Evolutionary conservation across 2,113 vertebrate species (phyloP), one percentile per base, ranked within the genome.

Genomic region (Casuarius casuarius): DNA sequence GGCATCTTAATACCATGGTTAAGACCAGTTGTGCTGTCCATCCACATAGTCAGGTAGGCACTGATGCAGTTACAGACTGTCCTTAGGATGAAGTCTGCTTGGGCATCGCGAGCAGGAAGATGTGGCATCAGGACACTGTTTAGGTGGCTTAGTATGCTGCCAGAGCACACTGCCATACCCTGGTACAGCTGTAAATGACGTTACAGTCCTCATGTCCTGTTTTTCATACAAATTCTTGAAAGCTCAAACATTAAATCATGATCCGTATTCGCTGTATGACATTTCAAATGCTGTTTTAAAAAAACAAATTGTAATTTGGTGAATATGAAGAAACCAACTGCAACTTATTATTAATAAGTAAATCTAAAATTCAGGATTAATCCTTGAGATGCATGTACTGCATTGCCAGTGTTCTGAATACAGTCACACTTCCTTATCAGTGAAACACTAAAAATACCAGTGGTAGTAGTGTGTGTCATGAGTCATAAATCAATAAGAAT

Each of bases 401-500:
- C 48, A 28, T 28, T 70, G 13, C 19, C 40, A 52, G 49, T 90
- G 85, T 90, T 86, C 74, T 74, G 75, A 85, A 85, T 35, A 52
- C 54, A 89, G 52, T 68, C 2, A 0, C 84, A 74, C 66, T 91
- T 70, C 46, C 84, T 82, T 86, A 94, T 76, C 70, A 94, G 16
- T 71, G n/a, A 84, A 93, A n/a, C 38, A 73, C 73, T 97, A 87
- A 97, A 97, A 97, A 93, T 96, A 97, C 31, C 61, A 20, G 5
- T 26, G 59, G n/a, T 89, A 95, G 62, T 78, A 91, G 79, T 83
- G 63, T 82, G 58, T 92, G 89, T 91, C 68, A 90, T 94, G 93
- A 96, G 56, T 94, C 88, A 97, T 92, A 96, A 97, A 97, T 97
- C 95, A 97, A 79, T 98, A 91, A 63, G 84, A 75, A 79, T 90